A percentile compares a stretch with the other conserved stretches of the same genome.
Evolutionary conservation across 2,113 vertebrate genomes (phyloP).

Genomic region (Ascaphus truei): DNA sequence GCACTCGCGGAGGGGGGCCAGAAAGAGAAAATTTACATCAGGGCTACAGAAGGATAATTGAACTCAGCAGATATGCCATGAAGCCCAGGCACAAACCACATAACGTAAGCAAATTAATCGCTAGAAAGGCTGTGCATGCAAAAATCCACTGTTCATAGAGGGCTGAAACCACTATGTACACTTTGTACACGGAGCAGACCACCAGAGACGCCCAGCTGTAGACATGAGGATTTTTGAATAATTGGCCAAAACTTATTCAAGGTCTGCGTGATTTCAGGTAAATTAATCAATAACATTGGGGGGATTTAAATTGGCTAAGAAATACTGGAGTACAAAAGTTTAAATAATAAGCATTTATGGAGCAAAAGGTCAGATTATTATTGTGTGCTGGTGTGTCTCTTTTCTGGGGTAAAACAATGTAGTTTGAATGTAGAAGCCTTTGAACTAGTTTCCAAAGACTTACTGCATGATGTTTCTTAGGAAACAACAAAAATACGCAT

Average conservation of each 20-base stretch:
- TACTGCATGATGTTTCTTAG: not conserved
- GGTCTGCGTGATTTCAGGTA: not conserved
- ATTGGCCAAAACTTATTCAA: not conserved
- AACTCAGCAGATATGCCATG: not conserved
- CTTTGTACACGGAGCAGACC: not conserved
- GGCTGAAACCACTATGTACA: not conserved
- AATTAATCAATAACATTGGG: not conserved
- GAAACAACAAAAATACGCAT: not conserved
- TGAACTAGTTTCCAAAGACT: not conserved
- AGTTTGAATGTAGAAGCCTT: not conserved
- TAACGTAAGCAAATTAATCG: not conserved
- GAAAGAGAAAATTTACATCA: no score
- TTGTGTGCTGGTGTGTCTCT: not conserved
- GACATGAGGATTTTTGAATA: not conserved
- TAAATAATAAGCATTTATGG: constrained; percentile 6
- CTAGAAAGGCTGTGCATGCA: not conserved
- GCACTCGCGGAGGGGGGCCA: no score
- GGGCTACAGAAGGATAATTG: not conserved
- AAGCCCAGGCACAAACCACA: not conserved
- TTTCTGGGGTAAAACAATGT: not conserved
- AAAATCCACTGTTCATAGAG: not conserved
- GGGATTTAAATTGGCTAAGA: constrained; percentile 14
- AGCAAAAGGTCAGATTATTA: not conserved
- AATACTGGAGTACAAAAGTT: not conserved
- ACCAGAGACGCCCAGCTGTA: not conserved